Evolutionary conservation across 2,888 invertebrate species (phyloP).

Genomic region (Augochlorella aurata): DNA sequence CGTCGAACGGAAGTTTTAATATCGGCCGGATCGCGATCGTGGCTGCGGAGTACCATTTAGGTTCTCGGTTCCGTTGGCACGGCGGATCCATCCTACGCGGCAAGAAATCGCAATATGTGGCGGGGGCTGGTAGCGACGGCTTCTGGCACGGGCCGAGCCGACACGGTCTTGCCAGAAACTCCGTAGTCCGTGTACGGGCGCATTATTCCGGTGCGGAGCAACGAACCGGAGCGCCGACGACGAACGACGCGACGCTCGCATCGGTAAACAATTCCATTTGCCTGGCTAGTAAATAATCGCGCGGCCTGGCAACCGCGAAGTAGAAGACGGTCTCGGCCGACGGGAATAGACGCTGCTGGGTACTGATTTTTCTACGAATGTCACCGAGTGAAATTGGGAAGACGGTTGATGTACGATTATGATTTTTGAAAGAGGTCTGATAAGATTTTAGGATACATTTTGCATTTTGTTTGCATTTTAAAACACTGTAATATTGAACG

Average conservation of each 20-base stretch:
- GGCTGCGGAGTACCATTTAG: not conserved
- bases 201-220: conserved; percentile 46
- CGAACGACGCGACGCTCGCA: not conserved
- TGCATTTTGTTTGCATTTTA: too few relatives aligned
- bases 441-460: too few relatives aligned
- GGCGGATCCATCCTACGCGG: not conserved
- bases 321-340: not conserved
- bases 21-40: conserved; percentile 1
- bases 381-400: too few relatives aligned
- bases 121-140: conserved; percentile 30
- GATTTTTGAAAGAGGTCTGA: too few relatives aligned
- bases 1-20: too few relatives aligned
- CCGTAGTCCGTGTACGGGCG: conserved; percentile 22
- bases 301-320: not conserved
- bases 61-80: conserved; percentile 22
- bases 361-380: too few relatives aligned
- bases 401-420: too few relatives aligned
- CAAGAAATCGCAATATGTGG: conserved; percentile 32
- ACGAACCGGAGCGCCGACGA: conserved; percentile 21
- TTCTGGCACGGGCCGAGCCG: conserved; percentile 25
- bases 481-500: too few relatives aligned
- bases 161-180: conserved; percentile 45
- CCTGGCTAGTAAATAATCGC: conserved; percentile 26
- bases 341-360: too few relatives aligned
- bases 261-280: conserved; percentile 39